Conservation (phyloP, 2,113 vertebrate genomes). For the Helogale parvula region DNA sequence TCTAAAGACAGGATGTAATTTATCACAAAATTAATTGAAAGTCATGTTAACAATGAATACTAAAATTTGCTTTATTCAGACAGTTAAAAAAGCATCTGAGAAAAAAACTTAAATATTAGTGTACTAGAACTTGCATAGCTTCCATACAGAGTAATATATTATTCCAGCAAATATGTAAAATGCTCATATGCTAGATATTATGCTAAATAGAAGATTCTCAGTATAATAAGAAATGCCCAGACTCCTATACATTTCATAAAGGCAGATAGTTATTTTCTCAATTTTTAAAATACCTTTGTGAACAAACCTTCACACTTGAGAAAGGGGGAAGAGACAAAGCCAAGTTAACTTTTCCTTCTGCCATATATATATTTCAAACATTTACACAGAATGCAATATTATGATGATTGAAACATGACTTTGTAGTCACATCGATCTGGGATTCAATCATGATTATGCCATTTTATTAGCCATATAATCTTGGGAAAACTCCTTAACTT, state of each 20-base stretch:
- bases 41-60: neutral
- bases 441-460: neutral
- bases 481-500: neutral
- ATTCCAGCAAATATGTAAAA: neutral
- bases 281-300: neutral
- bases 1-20: neutral
- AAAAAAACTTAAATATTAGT: neutral
- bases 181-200: neutral
- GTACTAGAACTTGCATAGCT: neutral
- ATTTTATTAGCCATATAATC: neutral
- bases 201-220: neutral
- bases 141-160: neutral
- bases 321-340: neutral
- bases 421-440: neutral
- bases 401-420: neutral
- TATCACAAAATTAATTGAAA: slow-evolving; percentile 7
- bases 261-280: neutral
- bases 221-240: neutral
- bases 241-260: neutral
- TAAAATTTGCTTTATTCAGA: neutral
- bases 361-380: neutral
- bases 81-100: neutral
- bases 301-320: neutral
- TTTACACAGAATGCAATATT: neutral
- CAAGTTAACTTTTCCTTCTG: neutral